Evolutionary conservation across 2,888 invertebrate species (phyloP).

Genomic region (Andrena marginata): DNA sequence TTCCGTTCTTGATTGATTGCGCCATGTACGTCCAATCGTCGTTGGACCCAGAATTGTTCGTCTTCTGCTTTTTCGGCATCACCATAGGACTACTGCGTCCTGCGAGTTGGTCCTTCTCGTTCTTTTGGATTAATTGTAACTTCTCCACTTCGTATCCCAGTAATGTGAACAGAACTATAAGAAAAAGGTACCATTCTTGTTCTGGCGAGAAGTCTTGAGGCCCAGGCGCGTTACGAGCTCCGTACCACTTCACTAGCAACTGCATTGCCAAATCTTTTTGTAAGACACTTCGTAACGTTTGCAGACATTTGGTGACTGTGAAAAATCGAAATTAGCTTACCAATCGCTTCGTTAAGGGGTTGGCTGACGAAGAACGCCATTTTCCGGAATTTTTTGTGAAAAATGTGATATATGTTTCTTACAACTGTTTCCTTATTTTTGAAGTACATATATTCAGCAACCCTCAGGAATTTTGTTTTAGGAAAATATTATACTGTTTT

Average conservation of each 20-base stretch:
- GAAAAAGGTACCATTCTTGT: constrained; percentile 94
- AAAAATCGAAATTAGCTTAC: constrained; percentile 67
- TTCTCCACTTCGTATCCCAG: constrained; percentile 91
- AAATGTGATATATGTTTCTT: no score
- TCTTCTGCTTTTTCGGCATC: constrained; percentile 91
- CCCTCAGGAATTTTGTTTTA: no score
- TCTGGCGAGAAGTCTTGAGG: constrained; percentile 90
- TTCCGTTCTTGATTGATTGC: constrained; percentile 87
- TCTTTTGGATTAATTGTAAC: constrained; percentile 84
- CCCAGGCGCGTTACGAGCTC: constrained; percentile 94
- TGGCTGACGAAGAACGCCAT: no score
- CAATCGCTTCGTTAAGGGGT: neutral
- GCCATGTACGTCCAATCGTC: constrained; percentile 93
- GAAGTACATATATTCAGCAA: no score
- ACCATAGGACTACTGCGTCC: constrained; percentile 86
- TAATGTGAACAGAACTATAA: constrained; percentile 87
- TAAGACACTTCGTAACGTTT: constrained; percentile 90
- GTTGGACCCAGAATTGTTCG: constrained; percentile 91
- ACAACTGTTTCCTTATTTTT: no score
- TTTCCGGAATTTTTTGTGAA: no score
- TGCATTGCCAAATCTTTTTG: constrained; percentile 92
- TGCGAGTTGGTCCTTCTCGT: constrained; percentile 84
- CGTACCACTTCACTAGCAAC: constrained; percentile 94
- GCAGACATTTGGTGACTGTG: constrained; percentile 90
- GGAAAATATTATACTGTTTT: no score